Evolutionary conservation across 2,888 invertebrate species (phyloP), one percentile per base, ranked within the genome.

Genomic region (Ochropacha duplaris): DNA sequence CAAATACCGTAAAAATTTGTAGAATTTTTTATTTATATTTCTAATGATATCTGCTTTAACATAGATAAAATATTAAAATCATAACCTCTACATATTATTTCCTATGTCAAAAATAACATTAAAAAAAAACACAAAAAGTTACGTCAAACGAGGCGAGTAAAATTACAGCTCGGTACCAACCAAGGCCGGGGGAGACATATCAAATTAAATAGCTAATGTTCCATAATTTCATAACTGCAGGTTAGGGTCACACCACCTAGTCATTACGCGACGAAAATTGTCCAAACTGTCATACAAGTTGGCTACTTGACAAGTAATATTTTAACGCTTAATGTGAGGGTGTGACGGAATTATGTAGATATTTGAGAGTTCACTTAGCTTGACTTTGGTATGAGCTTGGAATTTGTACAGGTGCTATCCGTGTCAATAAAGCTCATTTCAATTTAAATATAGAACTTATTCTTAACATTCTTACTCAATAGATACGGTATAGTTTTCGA

Each of bases 151-250:
- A 57, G 52, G 49, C 57, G 57, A 36, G 54, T 59, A 60, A 65
- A 68, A 66, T 68, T 64, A 65, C 59, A 63, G 61, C 63, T 61
- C 50, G 28, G 22, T 24, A 39, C 28, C 28, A 28, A 31, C 31
- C 54, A 55, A 50, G 54, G 59, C 55, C 55, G 39, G 54, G 56
- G 50, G 14, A 55, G 60, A 58, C 57, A 54, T 56, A 55, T 51
- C 56, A 63, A 68, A 58, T 51, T 54, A 61, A 60, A 55, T 56
- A 63, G 60, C 56, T 75, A 72, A 76, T 77, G 71, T 72, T 64
- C 79, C 69, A 78, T 84, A 84, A 87, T 88, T 88, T 87, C 59
- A 73, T 74, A 75, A 71, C 79, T 71, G 69, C 56, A n/a, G 44
- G 44, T 62, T 61, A 68, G 83, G 84, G 80, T 80, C 81, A 74